A percentile compares a stretch with the other conserved stretches of the same genome.
Conservation (phyloP, 2,888 invertebrate species). For the Sminthurinus aureus region DNA sequence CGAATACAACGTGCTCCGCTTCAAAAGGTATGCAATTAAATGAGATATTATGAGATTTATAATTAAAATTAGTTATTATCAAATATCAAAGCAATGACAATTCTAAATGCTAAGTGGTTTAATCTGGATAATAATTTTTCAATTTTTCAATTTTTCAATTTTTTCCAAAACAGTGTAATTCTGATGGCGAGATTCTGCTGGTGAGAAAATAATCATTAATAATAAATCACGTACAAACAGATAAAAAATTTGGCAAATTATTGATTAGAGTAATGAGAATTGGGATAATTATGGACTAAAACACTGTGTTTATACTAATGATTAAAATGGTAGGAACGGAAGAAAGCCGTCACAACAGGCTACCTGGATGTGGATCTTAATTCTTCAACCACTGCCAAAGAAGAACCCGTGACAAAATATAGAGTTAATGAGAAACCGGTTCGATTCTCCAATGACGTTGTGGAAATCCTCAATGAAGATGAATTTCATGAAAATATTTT, state of each 20-base stretch:
- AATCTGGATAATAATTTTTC: too few relatives aligned
- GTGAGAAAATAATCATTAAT: too few relatives aligned
- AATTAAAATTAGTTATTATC: too few relatives aligned
- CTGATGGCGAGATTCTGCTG: too few relatives aligned
- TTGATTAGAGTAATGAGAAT: too few relatives aligned
- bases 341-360: slow-evolving; percentile 62
- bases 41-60: too few relatives aligned
- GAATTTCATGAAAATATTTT: slow-evolving; percentile 84
- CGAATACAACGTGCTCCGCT: slow-evolving; percentile 62
- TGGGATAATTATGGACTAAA: slow-evolving; percentile 62
- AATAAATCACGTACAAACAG: too few relatives aligned
- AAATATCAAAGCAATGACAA: too few relatives aligned
- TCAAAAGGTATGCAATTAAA: slow-evolving; percentile 66
- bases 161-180: too few relatives aligned
- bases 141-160: too few relatives aligned
- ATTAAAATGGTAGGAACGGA: slow-evolving; percentile 73
- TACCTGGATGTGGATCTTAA: slow-evolving; percentile 60
- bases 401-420: slow-evolving; percentile 32
- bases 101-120: too few relatives aligned
- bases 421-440: slow-evolving; percentile 41
- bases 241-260: too few relatives aligned
- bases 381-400: slow-evolving; percentile 31
- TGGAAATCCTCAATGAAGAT: slow-evolving; percentile 64
- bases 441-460: slow-evolving; percentile 56
- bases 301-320: slow-evolving; percentile 83